Evolutionary conservation across 2,888 invertebrate genomes (phyloP).

Genomic region (Pseudococcus viburni): DNA sequence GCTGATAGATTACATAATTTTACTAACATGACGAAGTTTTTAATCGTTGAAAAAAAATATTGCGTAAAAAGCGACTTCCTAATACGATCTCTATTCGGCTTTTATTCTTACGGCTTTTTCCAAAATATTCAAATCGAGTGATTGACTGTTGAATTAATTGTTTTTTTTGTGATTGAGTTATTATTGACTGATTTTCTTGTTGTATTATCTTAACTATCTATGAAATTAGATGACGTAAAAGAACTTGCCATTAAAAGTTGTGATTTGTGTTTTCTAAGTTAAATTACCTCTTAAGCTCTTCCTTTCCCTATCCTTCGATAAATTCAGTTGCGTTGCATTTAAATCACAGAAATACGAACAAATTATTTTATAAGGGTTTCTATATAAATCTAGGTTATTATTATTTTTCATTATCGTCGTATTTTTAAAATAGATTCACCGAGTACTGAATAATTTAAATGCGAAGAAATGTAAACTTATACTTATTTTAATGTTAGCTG

Average conservation of each 20-base stretch:
- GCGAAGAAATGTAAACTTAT: not conserved
- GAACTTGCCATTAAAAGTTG: slow-evolving; percentile 24
- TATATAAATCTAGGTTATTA: not conserved
- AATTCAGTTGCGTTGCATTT: not conserved
- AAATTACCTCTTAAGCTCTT: not conserved
- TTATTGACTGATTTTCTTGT: slow-evolving; percentile 26
- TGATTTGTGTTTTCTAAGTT: not conserved
- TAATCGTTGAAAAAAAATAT: not conserved
- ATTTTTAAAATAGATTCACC: not conserved
- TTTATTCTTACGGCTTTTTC: not conserved
- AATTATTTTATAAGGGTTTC: not conserved
- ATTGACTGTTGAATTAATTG: slow-evolving; percentile 38
- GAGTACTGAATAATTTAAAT: not conserved
- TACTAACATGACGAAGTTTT: slow-evolving; percentile 24
- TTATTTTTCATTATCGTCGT: not conserved
- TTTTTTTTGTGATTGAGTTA: slow-evolving; percentile 10
- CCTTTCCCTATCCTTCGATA: not conserved
- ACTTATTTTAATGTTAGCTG: not conserved
- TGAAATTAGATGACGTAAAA: slow-evolving; percentile 13
- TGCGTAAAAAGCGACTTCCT: not conserved
- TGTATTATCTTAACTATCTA: not conserved
- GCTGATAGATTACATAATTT: not conserved
- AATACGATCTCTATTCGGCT: slow-evolving; percentile 45
- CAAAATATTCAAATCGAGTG: not conserved
- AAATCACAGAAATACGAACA: not conserved